Conservation (phyloP, 2,113 vertebrate species). For the Ancistrus triradiatus region DNA sequence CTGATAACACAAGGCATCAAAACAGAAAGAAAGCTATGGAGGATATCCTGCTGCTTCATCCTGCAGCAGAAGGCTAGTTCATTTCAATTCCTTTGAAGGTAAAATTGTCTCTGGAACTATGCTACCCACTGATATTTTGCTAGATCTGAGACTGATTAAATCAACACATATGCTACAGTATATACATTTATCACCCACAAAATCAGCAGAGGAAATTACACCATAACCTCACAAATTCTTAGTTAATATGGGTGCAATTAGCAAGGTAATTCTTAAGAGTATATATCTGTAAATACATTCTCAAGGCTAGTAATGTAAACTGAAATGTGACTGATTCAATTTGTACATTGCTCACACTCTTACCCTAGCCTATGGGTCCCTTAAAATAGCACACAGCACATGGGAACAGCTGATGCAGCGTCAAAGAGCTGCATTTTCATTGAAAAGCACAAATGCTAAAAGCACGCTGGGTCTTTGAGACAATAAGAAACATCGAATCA, state of each 20-base stretch:
- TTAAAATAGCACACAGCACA: slow-evolving; percentile 27
- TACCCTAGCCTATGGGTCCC: slow-evolving; percentile 1
- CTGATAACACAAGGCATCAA: slow-evolving; percentile 31
- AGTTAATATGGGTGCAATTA: too few relatives aligned
- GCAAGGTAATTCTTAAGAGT: too few relatives aligned
- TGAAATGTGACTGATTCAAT: too few relatives aligned
- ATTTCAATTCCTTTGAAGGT: slow-evolving; percentile 5
- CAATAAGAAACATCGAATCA: slow-evolving; percentile 64
- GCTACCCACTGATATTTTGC: not conserved
- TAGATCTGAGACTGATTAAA: not conserved
- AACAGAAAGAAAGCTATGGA: slow-evolving; percentile 28
- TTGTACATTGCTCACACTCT: too few relatives aligned
- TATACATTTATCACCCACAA: too few relatives aligned
- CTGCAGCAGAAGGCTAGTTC: slow-evolving; percentile 12
- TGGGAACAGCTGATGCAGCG: slow-evolving; percentile 38
- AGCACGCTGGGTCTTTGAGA: slow-evolving; percentile 45
- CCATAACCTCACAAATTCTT: too few relatives aligned
- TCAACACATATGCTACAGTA: slow-evolving; percentile 10
- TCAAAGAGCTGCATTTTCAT: slow-evolving; percentile 42
- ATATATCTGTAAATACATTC: too few relatives aligned
- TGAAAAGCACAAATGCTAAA: slow-evolving; percentile 41
- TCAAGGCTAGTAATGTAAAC: too few relatives aligned
- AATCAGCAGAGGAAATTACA: too few relatives aligned
- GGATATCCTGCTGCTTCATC: slow-evolving; percentile 10
- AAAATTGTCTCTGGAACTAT: not conserved